A percentile compares a stretch with the other conserved stretches of the same genome.
phyloP scores from a whole-genome alignment of 2,888 invertebrate species.

The Cetonia aurata region DNA sequence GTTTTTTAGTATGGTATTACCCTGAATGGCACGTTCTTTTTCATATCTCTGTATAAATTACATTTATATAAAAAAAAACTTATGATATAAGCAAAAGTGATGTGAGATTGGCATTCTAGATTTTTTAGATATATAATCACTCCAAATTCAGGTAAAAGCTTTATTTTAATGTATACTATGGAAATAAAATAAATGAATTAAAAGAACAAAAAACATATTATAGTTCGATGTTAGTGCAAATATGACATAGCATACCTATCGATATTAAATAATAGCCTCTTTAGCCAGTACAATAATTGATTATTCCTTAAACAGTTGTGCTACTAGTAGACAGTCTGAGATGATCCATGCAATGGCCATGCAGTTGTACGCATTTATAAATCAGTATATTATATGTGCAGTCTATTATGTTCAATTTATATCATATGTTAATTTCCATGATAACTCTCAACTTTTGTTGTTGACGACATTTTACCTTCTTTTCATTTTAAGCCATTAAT shows the following conservation, averaged over 20 bases:
- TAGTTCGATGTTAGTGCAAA: conserved; percentile 68
- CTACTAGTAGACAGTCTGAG: conserved; percentile 64
- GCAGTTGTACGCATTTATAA: conserved; percentile 63
- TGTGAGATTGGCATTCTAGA: conserved; percentile 64
- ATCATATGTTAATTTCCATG: conserved; percentile 34
- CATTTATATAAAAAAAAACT: conserved; percentile 56
- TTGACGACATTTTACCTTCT: conserved; percentile 44
- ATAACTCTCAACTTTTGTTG: conserved; percentile 42
- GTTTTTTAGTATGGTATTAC: conserved; percentile 76
- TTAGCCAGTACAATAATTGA: conserved; percentile 66
- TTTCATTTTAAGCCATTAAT: conserved; percentile 57
- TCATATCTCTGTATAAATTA: conserved; percentile 66
- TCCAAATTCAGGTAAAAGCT: conserved; percentile 66
- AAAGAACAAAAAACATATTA: conserved; percentile 56
- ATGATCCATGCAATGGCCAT: conserved; percentile 60
- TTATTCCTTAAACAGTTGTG: conserved; percentile 64
- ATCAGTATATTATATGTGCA: conserved; percentile 58
- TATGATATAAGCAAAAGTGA: conserved; percentile 62
- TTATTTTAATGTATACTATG: conserved; percentile 65
- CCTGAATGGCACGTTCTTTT: conserved; percentile 79
- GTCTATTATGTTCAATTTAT: conserved; percentile 55
- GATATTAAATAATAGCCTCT: conserved; percentile 61
- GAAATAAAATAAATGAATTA: conserved; percentile 47
- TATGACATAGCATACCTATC: conserved; percentile 62
- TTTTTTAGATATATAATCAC: conserved; percentile 59